Conservation (phyloP, 1,140 invertebrate genomes). For the Gyrodactylus bullatarudis region DNA sequence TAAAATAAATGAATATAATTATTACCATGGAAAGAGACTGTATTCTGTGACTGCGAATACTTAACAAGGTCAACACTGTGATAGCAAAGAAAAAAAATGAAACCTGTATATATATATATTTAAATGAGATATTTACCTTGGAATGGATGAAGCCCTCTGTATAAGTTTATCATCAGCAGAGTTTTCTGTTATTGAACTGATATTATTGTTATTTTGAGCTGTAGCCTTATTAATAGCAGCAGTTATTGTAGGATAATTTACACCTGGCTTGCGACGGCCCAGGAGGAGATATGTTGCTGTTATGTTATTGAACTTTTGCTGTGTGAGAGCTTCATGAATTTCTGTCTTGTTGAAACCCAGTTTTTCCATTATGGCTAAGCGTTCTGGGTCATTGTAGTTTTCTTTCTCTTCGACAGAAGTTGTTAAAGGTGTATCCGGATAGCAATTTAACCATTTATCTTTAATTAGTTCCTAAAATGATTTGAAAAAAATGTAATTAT, state of each 20-base stretch:
- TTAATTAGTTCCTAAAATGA: not conserved
- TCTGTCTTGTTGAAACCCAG: not conserved
- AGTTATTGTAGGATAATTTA: not conserved
- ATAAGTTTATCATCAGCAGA: not conserved
- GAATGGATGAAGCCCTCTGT: not conserved
- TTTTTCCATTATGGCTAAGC: conserved; percentile 2
- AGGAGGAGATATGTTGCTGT: conserved; percentile 7
- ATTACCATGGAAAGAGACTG: too few relatives aligned
- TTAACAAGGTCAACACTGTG: too few relatives aligned
- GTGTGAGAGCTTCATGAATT: not conserved
- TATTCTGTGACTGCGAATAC: too few relatives aligned
- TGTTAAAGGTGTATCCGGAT: not conserved
- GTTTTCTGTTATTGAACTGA: not conserved
- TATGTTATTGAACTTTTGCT: conserved; percentile 4
- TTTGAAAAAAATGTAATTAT: too few relatives aligned
- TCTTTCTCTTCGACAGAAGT: not conserved
- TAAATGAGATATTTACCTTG: too few relatives aligned
- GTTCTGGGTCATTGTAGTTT: not conserved
- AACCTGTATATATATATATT: too few relatives aligned
- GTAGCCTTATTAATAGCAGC: not conserved
- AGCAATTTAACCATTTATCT: not conserved
- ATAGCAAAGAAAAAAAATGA: too few relatives aligned
- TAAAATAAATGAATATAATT: too few relatives aligned
- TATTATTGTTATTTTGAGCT: not conserved
- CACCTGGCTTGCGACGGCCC: not conserved